A percentile compares a stretch with the other conserved stretches of the same genome.
These are phyloP conservation scores for Hydrocynus forskahlii DNA, from an alignment of 2,797 vertebrate species.

Conservation along the genomic window DNA sequence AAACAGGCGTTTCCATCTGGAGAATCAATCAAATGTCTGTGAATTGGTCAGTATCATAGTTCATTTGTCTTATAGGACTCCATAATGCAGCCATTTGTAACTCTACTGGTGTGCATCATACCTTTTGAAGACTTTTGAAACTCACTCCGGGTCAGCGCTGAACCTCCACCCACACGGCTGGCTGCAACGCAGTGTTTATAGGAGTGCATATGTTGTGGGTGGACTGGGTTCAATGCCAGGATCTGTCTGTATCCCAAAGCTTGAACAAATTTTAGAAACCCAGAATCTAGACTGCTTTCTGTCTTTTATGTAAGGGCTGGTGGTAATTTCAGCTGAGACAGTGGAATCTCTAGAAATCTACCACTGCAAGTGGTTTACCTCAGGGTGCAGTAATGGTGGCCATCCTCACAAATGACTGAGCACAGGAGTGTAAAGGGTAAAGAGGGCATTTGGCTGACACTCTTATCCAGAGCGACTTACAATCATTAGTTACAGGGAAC, in stretches of 20 bases:
- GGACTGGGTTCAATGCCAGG: background rate
- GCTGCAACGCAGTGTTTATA: background rate
- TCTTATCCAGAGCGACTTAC: too few species aligned
- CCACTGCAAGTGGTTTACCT: background rate
- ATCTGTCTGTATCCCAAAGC: background rate
- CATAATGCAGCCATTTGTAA: background rate
- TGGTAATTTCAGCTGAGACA: background rate
- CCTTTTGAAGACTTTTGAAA: background rate
- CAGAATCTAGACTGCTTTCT: background rate
- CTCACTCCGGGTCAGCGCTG: background rate
- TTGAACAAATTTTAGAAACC: background rate
- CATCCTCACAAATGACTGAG: background rate
- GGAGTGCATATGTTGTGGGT: background rate
- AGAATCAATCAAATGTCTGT: background rate
- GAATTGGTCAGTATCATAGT: background rate
- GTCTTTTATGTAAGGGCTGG: background rate
- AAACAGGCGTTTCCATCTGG: slow-evolving; percentile 4
- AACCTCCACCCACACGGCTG: background rate
- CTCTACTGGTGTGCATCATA: background rate
- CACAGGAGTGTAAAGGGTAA: background rate
- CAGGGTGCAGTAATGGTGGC: background rate
- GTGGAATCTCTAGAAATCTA: background rate
- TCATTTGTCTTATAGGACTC: background rate
- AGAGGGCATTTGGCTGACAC: too few species aligned
- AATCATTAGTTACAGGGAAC: too few species aligned